Percentiles rank a stretch among this genome's conserved stretches.
Conservation (phyloP, 2,113 vertebrate species). For the Upupa epops region DNA sequence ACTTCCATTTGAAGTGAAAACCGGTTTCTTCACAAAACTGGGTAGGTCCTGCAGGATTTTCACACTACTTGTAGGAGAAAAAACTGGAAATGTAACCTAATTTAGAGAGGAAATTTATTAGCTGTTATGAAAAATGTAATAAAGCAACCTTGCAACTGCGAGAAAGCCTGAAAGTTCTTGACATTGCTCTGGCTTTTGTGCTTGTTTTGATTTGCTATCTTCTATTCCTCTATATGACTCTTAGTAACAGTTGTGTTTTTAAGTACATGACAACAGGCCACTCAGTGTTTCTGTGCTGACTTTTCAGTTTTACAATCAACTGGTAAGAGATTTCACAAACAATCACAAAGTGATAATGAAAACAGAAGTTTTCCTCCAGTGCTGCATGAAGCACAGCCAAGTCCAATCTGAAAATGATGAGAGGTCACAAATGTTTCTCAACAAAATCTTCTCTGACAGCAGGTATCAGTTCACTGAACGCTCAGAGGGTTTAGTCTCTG, state of each 20-base stretch:
- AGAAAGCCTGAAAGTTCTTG: background rate
- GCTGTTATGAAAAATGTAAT: background rate
- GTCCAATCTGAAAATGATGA: accelerated
- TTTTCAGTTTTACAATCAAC: background rate
- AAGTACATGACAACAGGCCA: background rate
- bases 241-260: background rate
- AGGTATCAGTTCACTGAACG: accelerated
- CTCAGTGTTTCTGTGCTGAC: background rate
- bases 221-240: background rate
- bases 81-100: background rate
- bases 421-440: background rate
- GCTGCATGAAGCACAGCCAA: accelerated
- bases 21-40: background rate
- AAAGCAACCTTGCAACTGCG: background rate
- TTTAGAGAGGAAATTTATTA: background rate
- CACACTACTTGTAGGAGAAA: background rate
- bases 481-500: background rate
- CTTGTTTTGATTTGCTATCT: background rate
- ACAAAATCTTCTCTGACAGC: background rate
- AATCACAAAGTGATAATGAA: background rate
- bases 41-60: background rate
- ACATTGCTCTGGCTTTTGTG: background rate
- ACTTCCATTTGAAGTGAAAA: background rate
- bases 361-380: accelerated
- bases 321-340: background rate